phyloP scores from a whole-genome alignment of 2,888 invertebrate genomes.

The Xestia rhomboidea region DNA sequence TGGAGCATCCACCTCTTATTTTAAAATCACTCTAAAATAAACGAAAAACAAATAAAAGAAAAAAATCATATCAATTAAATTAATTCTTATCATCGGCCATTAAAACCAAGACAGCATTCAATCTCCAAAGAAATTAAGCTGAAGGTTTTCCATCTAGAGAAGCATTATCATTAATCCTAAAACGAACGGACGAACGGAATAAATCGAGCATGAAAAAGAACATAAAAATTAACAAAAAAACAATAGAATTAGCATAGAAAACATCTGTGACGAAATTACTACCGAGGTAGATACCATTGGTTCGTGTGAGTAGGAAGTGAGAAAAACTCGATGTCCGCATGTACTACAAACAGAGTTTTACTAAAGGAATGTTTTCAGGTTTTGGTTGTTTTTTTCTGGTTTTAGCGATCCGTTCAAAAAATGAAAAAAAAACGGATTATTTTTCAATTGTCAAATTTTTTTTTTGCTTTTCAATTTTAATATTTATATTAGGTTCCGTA shows the following conservation, averaged over 20 bases:
- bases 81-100: slow-evolving; percentile 59
- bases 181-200: slow-evolving; percentile 84
- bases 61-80: slow-evolving; percentile 35
- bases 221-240: slow-evolving; percentile 91
- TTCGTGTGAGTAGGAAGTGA: slow-evolving; percentile 19
- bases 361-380: no score
- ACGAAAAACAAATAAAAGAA: not conserved
- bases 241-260: slow-evolving; percentile 91
- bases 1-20: no score
- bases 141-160: slow-evolving; percentile 75
- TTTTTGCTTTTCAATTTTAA: no score
- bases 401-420: no score
- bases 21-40: not conserved
- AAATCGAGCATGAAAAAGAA: slow-evolving; percentile 88
- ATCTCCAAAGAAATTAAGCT: slow-evolving; percentile 56
- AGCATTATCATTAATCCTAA: slow-evolving; percentile 87
- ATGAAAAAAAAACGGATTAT: no score
- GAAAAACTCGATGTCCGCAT: slow-evolving; percentile 27
- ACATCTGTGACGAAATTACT: slow-evolving; percentile 88
- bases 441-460: no score
- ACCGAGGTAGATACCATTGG: slow-evolving; percentile 73
- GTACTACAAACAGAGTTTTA: not conserved
- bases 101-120: slow-evolving; percentile 53
- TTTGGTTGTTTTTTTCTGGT: not conserved
- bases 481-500: no score